A percentile compares a stretch with the other conserved stretches of the same genome.
Conservation (phyloP, 1,140 invertebrate species). For the Macrobrachium rosenbergii region DNA sequence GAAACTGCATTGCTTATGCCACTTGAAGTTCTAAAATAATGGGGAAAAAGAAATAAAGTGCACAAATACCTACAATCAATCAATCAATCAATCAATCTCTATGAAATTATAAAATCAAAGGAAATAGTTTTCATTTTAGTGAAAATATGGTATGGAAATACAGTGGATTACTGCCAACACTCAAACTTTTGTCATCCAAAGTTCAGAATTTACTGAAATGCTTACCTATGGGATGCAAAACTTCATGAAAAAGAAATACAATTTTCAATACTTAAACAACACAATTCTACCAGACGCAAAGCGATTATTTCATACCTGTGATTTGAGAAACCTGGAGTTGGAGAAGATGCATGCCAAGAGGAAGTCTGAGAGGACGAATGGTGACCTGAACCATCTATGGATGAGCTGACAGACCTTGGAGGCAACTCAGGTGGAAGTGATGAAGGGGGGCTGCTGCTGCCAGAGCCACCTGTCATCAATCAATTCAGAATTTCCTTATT, state of each 20-base stretch:
- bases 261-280: too few species aligned
- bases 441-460: slow-evolving; percentile 33
- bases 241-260: too few species aligned
- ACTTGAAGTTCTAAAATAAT: slow-evolving; percentile 35
- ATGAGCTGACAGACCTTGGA: slow-evolving; percentile 49
- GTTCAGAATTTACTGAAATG: too few species aligned
- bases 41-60: not conserved
- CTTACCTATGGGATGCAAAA: too few species aligned
- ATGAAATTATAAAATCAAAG: too few species aligned
- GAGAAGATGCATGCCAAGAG: slow-evolving; percentile 37
- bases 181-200: too few species aligned
- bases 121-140: too few species aligned
- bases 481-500: too few species aligned
- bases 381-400: slow-evolving; percentile 17
- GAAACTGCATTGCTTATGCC: slow-evolving; percentile 54
- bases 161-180: too few species aligned
- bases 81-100: too few species aligned
- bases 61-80: not conserved
- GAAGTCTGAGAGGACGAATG: slow-evolving; percentile 13
- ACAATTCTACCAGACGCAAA: too few species aligned
- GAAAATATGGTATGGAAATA: too few species aligned
- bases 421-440: slow-evolving; percentile 47
- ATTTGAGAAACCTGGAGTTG: not conserved
- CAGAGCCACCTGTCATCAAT: slow-evolving; percentile 18
- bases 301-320: slow-evolving; percentile 22